Percentiles rank a stretch among this genome's conserved stretches.
Evolutionary conservation across 2,888 invertebrate genomes (phyloP).

Genomic region (Isoperla grammatica): DNA sequence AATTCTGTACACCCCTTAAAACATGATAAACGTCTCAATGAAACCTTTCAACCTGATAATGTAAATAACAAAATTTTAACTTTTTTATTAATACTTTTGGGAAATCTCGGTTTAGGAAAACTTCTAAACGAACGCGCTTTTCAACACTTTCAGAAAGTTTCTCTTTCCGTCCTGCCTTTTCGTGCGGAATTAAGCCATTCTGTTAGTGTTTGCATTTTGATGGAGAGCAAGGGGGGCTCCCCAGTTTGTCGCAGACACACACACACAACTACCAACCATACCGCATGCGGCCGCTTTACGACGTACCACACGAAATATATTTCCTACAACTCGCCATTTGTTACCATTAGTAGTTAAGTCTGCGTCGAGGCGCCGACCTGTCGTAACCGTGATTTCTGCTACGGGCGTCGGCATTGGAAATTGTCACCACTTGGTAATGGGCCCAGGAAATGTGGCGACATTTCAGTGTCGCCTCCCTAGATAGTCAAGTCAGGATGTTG

Average conservation of each 20-base stretch:
- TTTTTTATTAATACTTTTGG: too few species aligned
- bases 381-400: slow-evolving; percentile 4
- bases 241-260: background rate
- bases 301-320: slow-evolving; percentile 6
- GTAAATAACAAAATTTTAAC: too few species aligned
- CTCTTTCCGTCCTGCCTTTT: slow-evolving; percentile 10
- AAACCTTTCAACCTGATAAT: too few species aligned
- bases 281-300: slow-evolving; percentile 5
- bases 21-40: too few species aligned
- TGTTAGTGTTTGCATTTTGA: slow-evolving; percentile 19
- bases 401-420: slow-evolving; percentile 1
- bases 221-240: slow-evolving; percentile 9
- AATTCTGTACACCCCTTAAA: too few species aligned
- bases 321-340: slow-evolving; percentile 15
- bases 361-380: background rate
- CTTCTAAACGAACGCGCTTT: background rate
- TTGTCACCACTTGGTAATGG: slow-evolving; percentile 1
- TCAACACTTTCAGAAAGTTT: slow-evolving; percentile 9
- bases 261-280: slow-evolving; percentile 1
- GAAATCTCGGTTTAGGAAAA: too few species aligned
- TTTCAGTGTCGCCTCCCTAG: too few species aligned
- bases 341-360: slow-evolving; percentile 16
- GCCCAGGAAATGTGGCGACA: background rate
- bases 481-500: too few species aligned
- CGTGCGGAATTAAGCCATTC: slow-evolving; percentile 13